A percentile compares a stretch with the other conserved stretches of the same genome.
phyloP scores from a whole-genome alignment of 2,888 invertebrate species.

The Cremastinae sp. region DNA sequence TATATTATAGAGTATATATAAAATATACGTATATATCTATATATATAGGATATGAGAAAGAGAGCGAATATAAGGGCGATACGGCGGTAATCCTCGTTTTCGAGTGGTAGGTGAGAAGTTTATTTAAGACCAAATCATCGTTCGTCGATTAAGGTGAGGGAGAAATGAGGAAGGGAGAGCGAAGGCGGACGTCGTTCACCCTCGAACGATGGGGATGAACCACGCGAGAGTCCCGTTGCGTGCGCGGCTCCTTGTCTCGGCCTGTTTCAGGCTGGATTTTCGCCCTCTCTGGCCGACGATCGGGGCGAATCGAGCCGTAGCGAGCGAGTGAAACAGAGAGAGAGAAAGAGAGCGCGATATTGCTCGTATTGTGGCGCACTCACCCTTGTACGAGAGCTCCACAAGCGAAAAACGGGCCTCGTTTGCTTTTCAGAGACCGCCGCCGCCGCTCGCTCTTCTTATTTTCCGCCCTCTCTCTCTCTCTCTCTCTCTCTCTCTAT shows the following conservation, averaged over 20 bases:
- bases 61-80: constrained; percentile 48
- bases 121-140: constrained; percentile 80
- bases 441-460: constrained; percentile 55
- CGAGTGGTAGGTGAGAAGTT: constrained; percentile 77
- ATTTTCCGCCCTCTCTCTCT: background rate
- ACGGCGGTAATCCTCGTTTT: constrained; percentile 60
- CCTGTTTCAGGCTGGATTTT: constrained; percentile 26
- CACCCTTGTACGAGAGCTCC: constrained; percentile 66
- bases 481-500: too few relatives aligned
- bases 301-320: constrained; percentile 53
- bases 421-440: too few relatives aligned
- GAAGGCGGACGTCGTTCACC: constrained; percentile 48
- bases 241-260: constrained; percentile 52
- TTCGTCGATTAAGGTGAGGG: constrained; percentile 79
- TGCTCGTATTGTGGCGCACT: constrained; percentile 77
- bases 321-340: constrained; percentile 40
- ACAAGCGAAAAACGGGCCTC: constrained; percentile 67
- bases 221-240: constrained; percentile 33
- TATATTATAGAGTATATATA: constrained; percentile 15
- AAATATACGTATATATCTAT: constrained; percentile 9
- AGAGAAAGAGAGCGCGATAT: constrained; percentile 73
- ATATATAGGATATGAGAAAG: constrained; percentile 20
- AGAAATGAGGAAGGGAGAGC: constrained; percentile 60
- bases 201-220: constrained; percentile 44
- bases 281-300: constrained; percentile 30